Conservation (phyloP, 1,140 invertebrate species). For the Lethrus apterus region DNA sequence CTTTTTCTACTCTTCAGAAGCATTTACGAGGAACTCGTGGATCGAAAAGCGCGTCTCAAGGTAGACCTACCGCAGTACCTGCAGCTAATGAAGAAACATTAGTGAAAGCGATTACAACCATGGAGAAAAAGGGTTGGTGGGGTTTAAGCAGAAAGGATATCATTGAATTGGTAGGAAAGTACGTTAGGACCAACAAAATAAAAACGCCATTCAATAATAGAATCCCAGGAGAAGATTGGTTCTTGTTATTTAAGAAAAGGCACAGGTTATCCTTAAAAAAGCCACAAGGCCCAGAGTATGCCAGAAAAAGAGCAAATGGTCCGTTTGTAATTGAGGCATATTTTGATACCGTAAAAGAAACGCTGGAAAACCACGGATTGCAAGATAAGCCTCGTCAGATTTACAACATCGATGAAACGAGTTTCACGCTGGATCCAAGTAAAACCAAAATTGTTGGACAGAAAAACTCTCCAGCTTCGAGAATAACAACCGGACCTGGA, state of each 20-base stretch:
- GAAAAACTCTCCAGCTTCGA: conserved; percentile 2
- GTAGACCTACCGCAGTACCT: conserved; percentile 4
- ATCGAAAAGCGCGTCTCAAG: neutral
- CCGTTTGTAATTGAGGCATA: neutral
- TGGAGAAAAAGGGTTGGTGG: conserved; percentile 10
- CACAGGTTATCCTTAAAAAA: conserved; percentile 14
- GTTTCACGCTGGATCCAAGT: conserved; percentile 8
- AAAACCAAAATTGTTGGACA: conserved; percentile 16
- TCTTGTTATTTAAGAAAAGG: conserved; percentile 1
- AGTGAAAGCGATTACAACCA: conserved; percentile 7
- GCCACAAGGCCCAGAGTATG: conserved; percentile 1
- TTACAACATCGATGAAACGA: conserved; percentile 14
- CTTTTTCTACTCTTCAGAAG: conserved; percentile 3
- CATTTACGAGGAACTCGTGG: conserved; percentile 3
- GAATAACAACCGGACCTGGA: conserved; percentile 18
- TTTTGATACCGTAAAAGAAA: neutral
- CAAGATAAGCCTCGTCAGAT: conserved; percentile 6
- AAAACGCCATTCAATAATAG: conserved; percentile 5
- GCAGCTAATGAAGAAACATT: conserved; percentile 7
- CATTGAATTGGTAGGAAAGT: conserved; percentile 3
- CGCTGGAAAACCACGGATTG: neutral
- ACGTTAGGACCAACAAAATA: conserved; percentile 6
- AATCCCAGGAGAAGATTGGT: conserved; percentile 2
- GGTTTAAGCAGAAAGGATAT: neutral
- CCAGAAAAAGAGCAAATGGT: conserved; percentile 6